Evolutionary conservation across 2,888 invertebrate genomes (phyloP).

Genomic region (Macropis europaea): DNA sequence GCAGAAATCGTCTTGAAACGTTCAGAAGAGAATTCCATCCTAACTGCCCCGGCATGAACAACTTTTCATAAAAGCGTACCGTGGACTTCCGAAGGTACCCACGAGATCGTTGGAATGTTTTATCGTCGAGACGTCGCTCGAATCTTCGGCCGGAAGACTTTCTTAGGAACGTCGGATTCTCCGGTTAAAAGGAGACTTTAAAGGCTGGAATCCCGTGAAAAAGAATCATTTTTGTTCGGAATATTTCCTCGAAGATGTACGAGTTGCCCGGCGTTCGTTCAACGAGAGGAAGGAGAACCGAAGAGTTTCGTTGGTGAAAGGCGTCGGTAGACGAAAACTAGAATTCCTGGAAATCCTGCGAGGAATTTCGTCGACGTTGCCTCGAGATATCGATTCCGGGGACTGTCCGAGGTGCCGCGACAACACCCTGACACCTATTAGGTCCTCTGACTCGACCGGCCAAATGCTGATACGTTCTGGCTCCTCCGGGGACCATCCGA

Average conservation of each 20-base stretch:
- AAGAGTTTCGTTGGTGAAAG: not conserved
- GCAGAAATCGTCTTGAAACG: conserved; percentile 2
- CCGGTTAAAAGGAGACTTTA: too few relatives aligned
- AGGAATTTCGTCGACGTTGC: conserved; percentile 7
- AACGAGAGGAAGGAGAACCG: not conserved
- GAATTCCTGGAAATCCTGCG: not conserved
- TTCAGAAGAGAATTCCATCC: conserved; percentile 14
- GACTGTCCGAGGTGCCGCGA: conserved; percentile 19
- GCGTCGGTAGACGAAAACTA: not conserved
- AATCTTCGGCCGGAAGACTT: not conserved
- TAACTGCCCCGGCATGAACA: not conserved
- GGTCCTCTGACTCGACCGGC: not conserved
- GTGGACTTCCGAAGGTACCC: too few relatives aligned
- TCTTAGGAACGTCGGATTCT: too few relatives aligned
- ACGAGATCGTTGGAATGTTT: not conserved
- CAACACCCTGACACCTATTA: conserved; percentile 44
- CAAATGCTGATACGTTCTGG: conserved; percentile 42
- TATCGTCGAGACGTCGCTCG: conserved; percentile 8
- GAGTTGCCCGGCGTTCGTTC: not conserved
- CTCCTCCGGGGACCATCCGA: conserved; percentile 29
- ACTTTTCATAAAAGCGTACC: too few relatives aligned
- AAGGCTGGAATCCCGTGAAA: not conserved
- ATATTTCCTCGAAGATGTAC: not conserved
- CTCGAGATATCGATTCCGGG: conserved; percentile 26
- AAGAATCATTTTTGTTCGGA: not conserved